Base-by-base conservation (phyloP, 2,797 vertebrate genomes). In the Champsocephalus gunnari region DNA sequence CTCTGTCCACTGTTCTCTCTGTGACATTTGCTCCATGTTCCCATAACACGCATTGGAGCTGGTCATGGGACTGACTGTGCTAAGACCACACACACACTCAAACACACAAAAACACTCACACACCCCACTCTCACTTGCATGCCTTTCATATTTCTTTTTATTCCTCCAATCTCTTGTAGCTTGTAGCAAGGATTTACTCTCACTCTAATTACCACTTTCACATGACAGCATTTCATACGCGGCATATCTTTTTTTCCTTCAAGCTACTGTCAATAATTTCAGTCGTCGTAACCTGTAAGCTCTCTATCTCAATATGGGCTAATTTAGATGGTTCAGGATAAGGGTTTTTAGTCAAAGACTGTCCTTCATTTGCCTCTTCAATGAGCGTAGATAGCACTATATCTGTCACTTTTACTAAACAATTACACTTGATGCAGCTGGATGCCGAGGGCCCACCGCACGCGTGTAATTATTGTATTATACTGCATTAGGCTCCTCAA, bases 121-220 rank as follows among this genome's bases (percentile, higher is more conserved):
- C 77, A 65, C 70, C 59, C 66, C 64, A 56, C 44, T 84, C 78
- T 66, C 54, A 19, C 75, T 80, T 48, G 21, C 83, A 76, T 77
- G 83, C 80, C 67, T 81, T 83, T 79, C 21, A 38, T 83, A 19
- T 73, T 79, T 60, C 50, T 79, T 76, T 66, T 68, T 49, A 78
- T 83, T 88, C 66, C 50, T 73, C 70, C 58, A 75, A 62, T 79
- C 77, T 77, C 53, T 68, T 60, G 75, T 83, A 50, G 88, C 90
- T 90, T 57, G 73, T 88, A 88, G 92, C 90, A 72, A 84, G 85
- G 90, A 93, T 93, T 94, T 92, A 77, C 76, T 79, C 70, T 66
- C 56, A 71, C 48, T 83, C 73, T 87, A 89, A 92, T 92, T 88
- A 92, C 87, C 69, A 17, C 60, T 76, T 79, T 89, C 43, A 85